phyloP scores from a whole-genome alignment of 1,140 invertebrate genomes.

The Papilio dardanus region DNA sequence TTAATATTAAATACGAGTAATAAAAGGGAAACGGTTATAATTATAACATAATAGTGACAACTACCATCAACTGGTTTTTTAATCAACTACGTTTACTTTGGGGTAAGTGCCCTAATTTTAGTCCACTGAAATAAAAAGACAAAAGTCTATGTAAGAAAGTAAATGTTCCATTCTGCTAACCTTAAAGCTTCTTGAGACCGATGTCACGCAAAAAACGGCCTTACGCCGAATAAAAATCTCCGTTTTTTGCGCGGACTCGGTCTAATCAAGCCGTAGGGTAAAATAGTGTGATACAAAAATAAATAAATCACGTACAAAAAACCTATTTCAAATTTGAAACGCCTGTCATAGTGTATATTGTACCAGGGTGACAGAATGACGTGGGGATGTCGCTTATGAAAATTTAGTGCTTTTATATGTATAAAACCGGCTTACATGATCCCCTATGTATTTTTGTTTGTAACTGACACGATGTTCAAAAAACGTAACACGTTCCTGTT shows the following conservation, averaged over 20 bases:
- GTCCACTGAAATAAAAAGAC: not conserved
- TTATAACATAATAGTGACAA: too few species aligned
- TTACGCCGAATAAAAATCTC: too few species aligned
- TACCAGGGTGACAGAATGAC: slow-evolving; percentile 13
- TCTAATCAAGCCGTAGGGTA: too few species aligned
- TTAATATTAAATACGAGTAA: too few species aligned
- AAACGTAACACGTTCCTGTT: not conserved
- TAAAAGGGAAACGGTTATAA: too few species aligned
- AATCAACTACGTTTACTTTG: too few species aligned
- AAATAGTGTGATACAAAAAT: not conserved
- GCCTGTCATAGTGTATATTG: not conserved
- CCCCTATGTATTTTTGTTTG: not conserved
- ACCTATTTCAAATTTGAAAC: not conserved
- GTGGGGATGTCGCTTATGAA: not conserved
- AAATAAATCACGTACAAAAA: not conserved
- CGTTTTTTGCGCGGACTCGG: too few species aligned
- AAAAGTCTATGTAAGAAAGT: not conserved
- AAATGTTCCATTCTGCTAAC: too few species aligned
- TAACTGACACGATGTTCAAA: not conserved
- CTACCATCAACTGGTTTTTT: too few species aligned
- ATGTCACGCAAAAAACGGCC: too few species aligned
- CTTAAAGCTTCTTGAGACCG: too few species aligned
- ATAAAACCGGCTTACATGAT: not conserved
- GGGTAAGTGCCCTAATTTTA: too few species aligned
- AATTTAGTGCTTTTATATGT: not conserved